phyloP scores from a whole-genome alignment of 2,797 vertebrate species.

The Picus viridis region DNA sequence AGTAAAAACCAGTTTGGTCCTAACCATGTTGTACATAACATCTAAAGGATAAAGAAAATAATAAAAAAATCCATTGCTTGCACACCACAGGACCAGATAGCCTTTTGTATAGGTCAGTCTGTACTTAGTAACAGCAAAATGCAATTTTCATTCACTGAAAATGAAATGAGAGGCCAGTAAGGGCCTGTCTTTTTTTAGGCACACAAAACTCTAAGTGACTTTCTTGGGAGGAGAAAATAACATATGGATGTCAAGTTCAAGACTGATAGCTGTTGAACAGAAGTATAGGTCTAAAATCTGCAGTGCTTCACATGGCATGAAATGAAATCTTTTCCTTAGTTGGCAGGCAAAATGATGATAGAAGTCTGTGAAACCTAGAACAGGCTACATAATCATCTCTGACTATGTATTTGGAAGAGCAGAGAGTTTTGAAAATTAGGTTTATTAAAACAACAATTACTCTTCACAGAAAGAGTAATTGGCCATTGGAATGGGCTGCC shows the following conservation, averaged over 20 bases:
- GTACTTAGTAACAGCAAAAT: not conserved
- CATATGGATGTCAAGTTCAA: conserved; percentile 64
- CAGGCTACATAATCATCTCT: not conserved
- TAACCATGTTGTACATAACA: not conserved
- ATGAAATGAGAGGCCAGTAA: conserved; percentile 19
- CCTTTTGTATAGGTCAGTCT: conserved; percentile 15
- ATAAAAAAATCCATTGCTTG: not conserved
- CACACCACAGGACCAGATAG: not conserved
- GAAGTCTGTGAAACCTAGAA: conserved; percentile 51
- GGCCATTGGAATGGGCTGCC: too few relatives aligned
- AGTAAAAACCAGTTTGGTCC: not conserved
- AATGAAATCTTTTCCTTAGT: conserved; percentile 45
- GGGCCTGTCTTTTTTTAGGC: not conserved
- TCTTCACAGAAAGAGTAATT: too few relatives aligned
- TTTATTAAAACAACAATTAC: not conserved
- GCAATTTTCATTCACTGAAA: conserved; percentile 37
- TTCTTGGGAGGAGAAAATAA: conserved; percentile 58
- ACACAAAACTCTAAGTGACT: conserved; percentile 21
- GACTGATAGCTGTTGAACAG: conserved; percentile 59
- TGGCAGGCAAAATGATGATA: conserved; percentile 32
- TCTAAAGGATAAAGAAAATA: conserved; percentile 4
- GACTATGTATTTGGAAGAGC: not conserved
- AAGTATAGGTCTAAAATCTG: conserved; percentile 63
- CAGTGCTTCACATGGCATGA: conserved; percentile 51
- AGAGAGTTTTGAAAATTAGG: not conserved